Conservation (phyloP, 2,113 vertebrate species). For the Peromyscus leucopus region DNA sequence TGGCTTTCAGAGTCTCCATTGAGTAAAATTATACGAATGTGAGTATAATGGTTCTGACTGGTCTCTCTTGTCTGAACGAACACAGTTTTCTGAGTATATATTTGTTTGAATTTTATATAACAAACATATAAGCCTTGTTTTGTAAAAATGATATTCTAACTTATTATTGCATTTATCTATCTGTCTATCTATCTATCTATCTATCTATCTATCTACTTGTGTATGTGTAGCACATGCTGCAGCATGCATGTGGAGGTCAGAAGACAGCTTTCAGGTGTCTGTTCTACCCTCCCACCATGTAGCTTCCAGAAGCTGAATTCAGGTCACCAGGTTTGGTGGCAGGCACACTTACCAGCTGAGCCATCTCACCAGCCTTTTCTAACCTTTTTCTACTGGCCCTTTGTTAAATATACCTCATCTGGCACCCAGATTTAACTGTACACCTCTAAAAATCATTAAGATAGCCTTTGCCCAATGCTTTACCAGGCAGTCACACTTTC, state of each 20-base stretch:
- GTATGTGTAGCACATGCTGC: neutral
- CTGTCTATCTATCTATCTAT: neutral
- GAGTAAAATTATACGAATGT: neutral
- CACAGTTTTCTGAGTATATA: neutral
- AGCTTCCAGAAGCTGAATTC: neutral
- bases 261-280: neutral
- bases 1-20: neutral
- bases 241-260: neutral
- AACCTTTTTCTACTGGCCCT: neutral
- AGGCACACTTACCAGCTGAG: neutral
- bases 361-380: neutral
- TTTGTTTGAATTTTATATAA: neutral
- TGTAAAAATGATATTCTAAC: neutral
- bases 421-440: conserved; percentile 26
- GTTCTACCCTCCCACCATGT: neutral
- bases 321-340: neutral
- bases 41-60: neutral
- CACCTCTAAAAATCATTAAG: conserved; percentile 19
- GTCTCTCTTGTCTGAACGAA: neutral
- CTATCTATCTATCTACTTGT: neutral
- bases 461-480: neutral
- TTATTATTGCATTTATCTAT: neutral
- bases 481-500: neutral
- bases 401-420: neutral
- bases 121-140: neutral